Evolutionary conservation across 2,113 vertebrate genomes (phyloP).

Genomic region (Amblyornis subalaris): DNA sequence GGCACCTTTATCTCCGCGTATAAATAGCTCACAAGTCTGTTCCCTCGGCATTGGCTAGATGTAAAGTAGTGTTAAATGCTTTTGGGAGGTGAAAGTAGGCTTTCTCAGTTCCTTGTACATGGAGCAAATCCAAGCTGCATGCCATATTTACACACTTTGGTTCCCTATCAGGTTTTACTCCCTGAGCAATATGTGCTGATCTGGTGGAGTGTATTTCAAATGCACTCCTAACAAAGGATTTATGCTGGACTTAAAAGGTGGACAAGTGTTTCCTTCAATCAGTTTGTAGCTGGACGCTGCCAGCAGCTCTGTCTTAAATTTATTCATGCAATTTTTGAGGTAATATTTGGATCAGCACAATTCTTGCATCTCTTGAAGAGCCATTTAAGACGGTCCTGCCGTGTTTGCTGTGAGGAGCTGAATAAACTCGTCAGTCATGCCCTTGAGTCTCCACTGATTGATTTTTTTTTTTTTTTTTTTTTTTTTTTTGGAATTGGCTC

Average conservation of each 20-base stretch:
- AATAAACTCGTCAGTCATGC: not conserved
- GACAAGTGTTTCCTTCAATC: not conserved
- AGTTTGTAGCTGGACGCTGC: not conserved
- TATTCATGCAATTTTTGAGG: not conserved
- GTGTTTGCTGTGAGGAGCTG: not conserved
- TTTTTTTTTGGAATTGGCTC: not conserved
- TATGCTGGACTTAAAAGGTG: not conserved
- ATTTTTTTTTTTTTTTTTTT: not conserved
- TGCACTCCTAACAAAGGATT: not conserved
- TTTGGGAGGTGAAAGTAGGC: slow-evolving; percentile 3
- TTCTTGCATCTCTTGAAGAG: not conserved
- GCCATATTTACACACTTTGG: not conserved
- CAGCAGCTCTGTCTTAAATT: not conserved
- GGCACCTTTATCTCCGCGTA: not conserved
- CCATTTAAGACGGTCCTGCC: not conserved
- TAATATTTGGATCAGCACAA: not conserved
- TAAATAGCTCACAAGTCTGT: slow-evolving; percentile 33
- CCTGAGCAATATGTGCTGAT: not conserved
- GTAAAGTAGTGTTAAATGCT: slow-evolving; percentile 13
- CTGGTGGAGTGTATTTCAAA: not conserved
- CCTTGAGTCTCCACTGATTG: not conserved
- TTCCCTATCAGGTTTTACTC: not conserved
- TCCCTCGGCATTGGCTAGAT: not conserved
- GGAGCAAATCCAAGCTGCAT: not conserved
- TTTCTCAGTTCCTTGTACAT: not conserved